Base-by-base conservation (phyloP, 2,888 invertebrate species). In the Macrophya annulata region DNA sequence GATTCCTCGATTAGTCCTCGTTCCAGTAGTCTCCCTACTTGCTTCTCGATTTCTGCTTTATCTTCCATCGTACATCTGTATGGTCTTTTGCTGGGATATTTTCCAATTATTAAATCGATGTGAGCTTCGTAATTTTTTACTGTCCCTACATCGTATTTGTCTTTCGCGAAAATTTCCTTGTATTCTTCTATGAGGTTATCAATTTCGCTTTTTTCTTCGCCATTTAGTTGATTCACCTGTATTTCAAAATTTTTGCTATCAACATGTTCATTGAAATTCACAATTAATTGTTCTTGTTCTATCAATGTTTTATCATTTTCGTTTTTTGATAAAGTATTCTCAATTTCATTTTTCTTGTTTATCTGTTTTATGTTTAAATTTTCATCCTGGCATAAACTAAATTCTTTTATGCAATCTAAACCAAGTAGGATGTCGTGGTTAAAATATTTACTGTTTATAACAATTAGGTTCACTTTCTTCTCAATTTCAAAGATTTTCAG, bases 381-480 rank as follows among this genome's bases (percentile, higher is more conserved):
- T 84, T 88, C 87, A 85, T 88, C 77, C 79, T 88, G 88, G 40
- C 59, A 85, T 84, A 88, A 79, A 71, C 51, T 85, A 72, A 87
- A 88, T 85, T 86, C 76, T 85, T 87, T 87, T 84, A 88, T 88
- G 9, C 51, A 74, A 86, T 88, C 87, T 48, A 88, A 83, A 55
- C 87, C 87, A 48, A 88, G 82, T 10, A 88, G 31, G 37, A 88
- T 81, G 83, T 88, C 85, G 68, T 82, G 85, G 0, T 89, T 62
- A 65, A 89, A 89, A 68, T 87, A 68, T 10, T 88, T 72, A 76
- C 85, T 81, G 31, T 86, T 79, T 51, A 85, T 86, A 84, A 88
- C 82, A 65, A 86, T 86, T 68, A 86, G 77, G 21, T 85, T 37
- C 1, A 76, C 76, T 40, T 85, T 31, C 84, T 81, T 55, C 68